A percentile compares a stretch with the other conserved stretches of the same genome.
phyloP scores from a whole-genome alignment of 2,113 vertebrate species.

The Archilochus colubris region DNA sequence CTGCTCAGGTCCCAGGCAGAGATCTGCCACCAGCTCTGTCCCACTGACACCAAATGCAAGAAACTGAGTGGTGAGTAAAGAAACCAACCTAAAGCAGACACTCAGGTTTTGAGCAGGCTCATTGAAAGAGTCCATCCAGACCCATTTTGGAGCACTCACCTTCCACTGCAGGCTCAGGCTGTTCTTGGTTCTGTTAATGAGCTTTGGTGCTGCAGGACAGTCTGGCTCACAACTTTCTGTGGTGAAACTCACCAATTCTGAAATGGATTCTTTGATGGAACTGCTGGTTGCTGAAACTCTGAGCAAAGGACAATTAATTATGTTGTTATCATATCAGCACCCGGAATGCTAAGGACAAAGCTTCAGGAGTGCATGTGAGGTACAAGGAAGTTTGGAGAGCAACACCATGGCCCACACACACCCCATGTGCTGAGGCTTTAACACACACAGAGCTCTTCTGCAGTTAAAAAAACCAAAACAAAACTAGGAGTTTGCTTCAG shows the following conservation, averaged over 20 bases:
- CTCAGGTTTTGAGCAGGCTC: rapidly evolving
- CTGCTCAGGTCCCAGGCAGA: rapidly evolving
- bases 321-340: background rate
- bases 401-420: rapidly evolving
- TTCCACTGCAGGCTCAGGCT: constrained; percentile 83
- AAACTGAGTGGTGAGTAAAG: background rate
- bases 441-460: background rate
- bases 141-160: constrained; percentile 49
- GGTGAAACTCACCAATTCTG: constrained; percentile 79
- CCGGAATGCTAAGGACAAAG: background rate
- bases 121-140: rapidly evolving
- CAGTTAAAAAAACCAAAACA: background rate
- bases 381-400: background rate
- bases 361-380: background rate
- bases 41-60: background rate
- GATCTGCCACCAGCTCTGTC: background rate
- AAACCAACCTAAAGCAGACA: background rate
- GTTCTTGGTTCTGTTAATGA: constrained; percentile 78
- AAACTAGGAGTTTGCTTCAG: background rate
- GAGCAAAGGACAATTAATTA: constrained; percentile 13
- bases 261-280: constrained; percentile 74
- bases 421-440: background rate
- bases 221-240: constrained; percentile 80
- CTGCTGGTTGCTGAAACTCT: constrained; percentile 79
- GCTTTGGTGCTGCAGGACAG: constrained; percentile 75